Evolutionary conservation across 2,888 invertebrate species (phyloP).

Genomic region (Hirtodrosophila cameraria): DNA sequence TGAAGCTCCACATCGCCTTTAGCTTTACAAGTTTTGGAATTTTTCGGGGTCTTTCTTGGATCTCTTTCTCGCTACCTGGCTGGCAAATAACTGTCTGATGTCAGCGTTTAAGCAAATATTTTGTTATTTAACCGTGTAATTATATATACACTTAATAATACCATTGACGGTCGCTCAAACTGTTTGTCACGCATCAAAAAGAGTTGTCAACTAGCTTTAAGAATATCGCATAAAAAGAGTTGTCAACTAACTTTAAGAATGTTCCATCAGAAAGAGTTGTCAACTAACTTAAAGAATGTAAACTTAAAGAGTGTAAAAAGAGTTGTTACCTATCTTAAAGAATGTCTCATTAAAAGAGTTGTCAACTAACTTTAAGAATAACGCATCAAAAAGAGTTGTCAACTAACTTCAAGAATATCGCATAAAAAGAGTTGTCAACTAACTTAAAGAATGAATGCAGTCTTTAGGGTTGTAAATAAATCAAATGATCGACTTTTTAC

Average conservation of each 20-base stretch:
- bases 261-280: neutral
- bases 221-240: neutral
- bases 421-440: constrained; percentile 3
- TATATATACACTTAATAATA: constrained; percentile 43
- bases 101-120: constrained; percentile 75
- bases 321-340: too few species aligned
- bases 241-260: neutral
- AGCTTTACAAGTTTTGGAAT: constrained; percentile 8
- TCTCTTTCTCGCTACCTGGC: constrained; percentile 5
- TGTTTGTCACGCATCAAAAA: constrained; percentile 13
- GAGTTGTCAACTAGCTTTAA: constrained; percentile 3
- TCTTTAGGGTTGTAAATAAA: neutral
- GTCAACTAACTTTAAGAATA: neutral
- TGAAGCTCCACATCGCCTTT: constrained; percentile 28
- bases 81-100: constrained; percentile 63
- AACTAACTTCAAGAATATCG: neutral
- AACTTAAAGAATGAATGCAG: neutral
- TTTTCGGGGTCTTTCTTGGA: constrained; percentile 1
- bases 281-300: neutral
- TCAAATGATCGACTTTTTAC: neutral
- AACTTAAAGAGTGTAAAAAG: too few species aligned
- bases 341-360: constrained; percentile 1
- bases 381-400: constrained; percentile 8
- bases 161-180: constrained; percentile 10
- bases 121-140: constrained; percentile 75